Evolutionary conservation across 2,797 vertebrate genomes (phyloP).

Genomic region (Anas bernieri): DNA sequence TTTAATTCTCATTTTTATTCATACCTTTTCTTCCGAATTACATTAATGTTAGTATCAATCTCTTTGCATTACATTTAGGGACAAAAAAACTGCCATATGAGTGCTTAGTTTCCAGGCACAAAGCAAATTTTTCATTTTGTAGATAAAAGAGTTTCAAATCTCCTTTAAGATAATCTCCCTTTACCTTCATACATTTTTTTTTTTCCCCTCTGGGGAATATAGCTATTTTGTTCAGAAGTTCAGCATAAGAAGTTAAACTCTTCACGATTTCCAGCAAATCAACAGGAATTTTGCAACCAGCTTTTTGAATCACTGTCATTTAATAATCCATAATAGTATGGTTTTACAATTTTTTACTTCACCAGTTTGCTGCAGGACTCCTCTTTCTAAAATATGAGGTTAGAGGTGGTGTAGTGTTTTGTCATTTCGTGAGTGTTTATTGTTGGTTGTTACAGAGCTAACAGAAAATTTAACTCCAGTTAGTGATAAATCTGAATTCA

Average conservation of each 20-base stretch:
- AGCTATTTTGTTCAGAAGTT: background rate
- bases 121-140: background rate
- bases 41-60: slow-evolving; percentile 1
- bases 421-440: background rate
- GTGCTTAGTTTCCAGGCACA: background rate
- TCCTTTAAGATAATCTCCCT: background rate
- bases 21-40: background rate
- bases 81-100: background rate
- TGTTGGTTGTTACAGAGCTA: background rate
- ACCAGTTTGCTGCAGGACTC: background rate
- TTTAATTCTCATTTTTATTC: slow-evolving; percentile 22
- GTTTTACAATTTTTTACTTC: background rate
- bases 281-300: background rate
- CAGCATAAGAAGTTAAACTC: background rate
- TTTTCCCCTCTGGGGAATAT: background rate
- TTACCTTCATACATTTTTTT: background rate
- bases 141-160: background rate
- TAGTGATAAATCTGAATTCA: background rate
- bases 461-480: background rate
- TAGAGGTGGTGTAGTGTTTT: background rate
- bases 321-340: background rate
- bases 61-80: background rate
- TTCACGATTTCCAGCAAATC: background rate
- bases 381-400: background rate
- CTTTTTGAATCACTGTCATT: background rate